Evolutionary conservation across 2,113 vertebrate species (phyloP), one percentile per base, ranked within the genome.

Genomic region (Opisthocomus hoazin): DNA sequence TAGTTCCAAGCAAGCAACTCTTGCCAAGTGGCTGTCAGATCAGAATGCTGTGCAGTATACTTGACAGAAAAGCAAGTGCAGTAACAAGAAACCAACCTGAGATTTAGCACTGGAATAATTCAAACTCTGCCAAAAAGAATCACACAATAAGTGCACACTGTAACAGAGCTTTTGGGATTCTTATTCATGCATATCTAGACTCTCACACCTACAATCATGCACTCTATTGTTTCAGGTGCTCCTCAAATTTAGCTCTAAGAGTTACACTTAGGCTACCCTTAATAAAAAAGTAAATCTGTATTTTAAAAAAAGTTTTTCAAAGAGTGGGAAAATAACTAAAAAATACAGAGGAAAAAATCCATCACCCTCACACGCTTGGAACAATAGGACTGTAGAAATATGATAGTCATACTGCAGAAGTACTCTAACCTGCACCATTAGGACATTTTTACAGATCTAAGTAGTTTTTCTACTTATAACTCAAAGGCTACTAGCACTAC

Each of bases 11-110:
- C 12, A 92, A 92, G 53, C 5, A 61, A 7, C 14, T 65, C 69
- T 60, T 91, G 80, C 88, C 84, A 95, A 93, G 45, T 12, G n/a
- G 45, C 46, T 95, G 88, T 83, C 92, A 92, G 61, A 69, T 70
- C n/a, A 85, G n/a, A 82, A 69, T 15, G 54, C 13, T 45, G 26
- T 65, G 32, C 53, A 69, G 69, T 29, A 58, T n/a, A 51, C 81
- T 94, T 85, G 61, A 95, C 53, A 94, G 92, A 89, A 94, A 84
- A 93, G 20, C 57, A 78, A 54, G 24, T 22, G 17, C 11, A 91
- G 69, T 36, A 57, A 87, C 50, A 82, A 61, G 63, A 94, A 89
- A 82, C 18, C 73, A 92, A 30, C 12, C 26, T 4, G 3, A 76
- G 46, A 68, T 70, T 94, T 73, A 65, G 26, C 41, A 79, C 50